Evolutionary conservation across 2,888 invertebrate genomes (phyloP), one percentile per base, ranked within the genome.

Genomic region (Eilema sororculum): DNA sequence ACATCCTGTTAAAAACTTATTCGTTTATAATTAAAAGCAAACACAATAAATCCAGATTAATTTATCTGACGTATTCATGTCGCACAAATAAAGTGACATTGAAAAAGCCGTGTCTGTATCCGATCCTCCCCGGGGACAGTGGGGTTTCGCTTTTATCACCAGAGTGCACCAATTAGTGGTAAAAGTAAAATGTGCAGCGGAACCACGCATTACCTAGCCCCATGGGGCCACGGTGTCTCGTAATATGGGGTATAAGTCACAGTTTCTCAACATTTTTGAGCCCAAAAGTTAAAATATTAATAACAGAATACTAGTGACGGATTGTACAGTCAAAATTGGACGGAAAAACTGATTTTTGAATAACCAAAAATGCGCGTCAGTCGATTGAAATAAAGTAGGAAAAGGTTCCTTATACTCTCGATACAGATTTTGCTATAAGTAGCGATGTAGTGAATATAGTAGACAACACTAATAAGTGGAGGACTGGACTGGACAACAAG

Each of bases 91-190:
- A 91, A 91, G 79, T 93, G 93, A 92, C 93, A 92, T 91, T 91
- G 93, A 92, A 92, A 89, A 91, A 89, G 89, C 84, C 81, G 78
- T 88, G 87, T 88, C 88, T 87, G 87, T 84, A 80, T 82, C 80
- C 80, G 77, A 83, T 81, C 78, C 81, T 90, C 94, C 89, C 91
- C 72, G 56, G 92, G 84, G 93, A 89, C 82, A 68, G 80, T 86
- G 87, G 91, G 93, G 93, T 89, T 88, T 89, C 88, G 84, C 81
- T 82, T 78, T 85, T 84, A 86, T 89, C 90, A 91, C 89, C 91
- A 77, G 90, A 93, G 91, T 91, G 93, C 91, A 90, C 94, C 94
- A 94, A 95, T 95, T 95, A 95, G 94, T 91, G 94, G 95, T 88
- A 89, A 86, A 93, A 94, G 91, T 93, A 95, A 94, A 94, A 92